Evolutionary conservation across 2,888 invertebrate genomes (phyloP), one percentile per base, ranked within the genome.

Genomic region (Ischnus inquisitorius): DNA sequence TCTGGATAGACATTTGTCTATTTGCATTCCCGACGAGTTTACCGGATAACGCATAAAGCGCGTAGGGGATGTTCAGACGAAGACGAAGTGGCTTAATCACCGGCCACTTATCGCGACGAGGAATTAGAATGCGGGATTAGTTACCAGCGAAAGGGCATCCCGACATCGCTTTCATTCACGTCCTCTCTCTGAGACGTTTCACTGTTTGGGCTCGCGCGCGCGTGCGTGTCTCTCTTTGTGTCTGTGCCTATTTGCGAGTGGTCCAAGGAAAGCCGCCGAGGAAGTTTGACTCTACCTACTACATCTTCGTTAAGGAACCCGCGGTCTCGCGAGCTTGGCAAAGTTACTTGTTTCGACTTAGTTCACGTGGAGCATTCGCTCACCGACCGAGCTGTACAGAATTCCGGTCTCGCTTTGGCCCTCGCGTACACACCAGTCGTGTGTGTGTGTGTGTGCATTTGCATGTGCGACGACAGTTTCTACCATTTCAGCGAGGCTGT

Each of bases 71-170:
- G 1, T 25, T 25, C 12, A 43, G 16, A 19, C n/a, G 62, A 62
- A 8, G 62, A 48, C 34, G 72, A 68, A 34, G 60, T 51, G 41
- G 41, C 68, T 81, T 75, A 81, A 81, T 81, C 80, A 69, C 75
- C 68, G 43, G 46, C 68, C 80, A 81, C 68, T 81, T 81, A 81
- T 81, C 80, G 62, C 41, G 68, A 75, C 62, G 75, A 81, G 62
- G 75, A 81, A 81, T 81, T 81, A 69, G 80, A 74, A 62, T 64
- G 60, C 65, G 67, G 54, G 74, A 80, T 68, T 67, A 80, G 79
- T 74, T 68, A 74, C 74, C 79, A 39, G 68, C 25, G 74, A 80
- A 80, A 80, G n/a, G 68, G 16, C 48, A 67, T n/a, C 46, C 46
- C 46, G 46, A 46, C 25, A 25, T n/a, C 65, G 60, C 28, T 46